Percentiles rank a stretch among this genome's conserved stretches.
Conservation (phyloP, 2,113 vertebrate species). For the Bubo blakistoni region DNA sequence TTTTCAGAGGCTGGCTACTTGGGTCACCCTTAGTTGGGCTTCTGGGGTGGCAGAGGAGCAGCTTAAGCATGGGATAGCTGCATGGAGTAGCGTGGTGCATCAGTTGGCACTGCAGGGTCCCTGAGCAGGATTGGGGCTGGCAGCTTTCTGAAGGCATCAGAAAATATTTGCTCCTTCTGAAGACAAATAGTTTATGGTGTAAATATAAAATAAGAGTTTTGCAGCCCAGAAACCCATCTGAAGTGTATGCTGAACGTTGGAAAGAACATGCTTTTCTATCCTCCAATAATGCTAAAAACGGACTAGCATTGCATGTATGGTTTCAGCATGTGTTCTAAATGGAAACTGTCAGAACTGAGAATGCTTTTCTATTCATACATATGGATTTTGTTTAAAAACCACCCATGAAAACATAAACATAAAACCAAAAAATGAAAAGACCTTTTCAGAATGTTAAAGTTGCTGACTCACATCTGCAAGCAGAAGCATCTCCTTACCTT, state of each 20-base stretch:
- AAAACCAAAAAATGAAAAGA: not conserved
- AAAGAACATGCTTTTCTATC: not conserved
- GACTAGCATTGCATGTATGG: not conserved
- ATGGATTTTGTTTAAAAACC: not conserved
- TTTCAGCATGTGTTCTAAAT: not conserved
- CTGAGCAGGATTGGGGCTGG: not conserved
- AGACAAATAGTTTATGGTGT: not conserved
- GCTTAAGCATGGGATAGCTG: not conserved
- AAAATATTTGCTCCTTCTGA: not conserved
- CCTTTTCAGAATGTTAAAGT: not conserved
- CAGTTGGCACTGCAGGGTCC: not conserved
- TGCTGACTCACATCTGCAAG: slow-evolving; percentile 44
- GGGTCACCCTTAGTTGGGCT: not conserved
- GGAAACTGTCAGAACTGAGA: not conserved
- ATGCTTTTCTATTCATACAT: not conserved
- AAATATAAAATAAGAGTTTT: not conserved
- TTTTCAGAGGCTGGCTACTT: not conserved
- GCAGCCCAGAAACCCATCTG: not conserved
- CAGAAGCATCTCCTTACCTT: not conserved
- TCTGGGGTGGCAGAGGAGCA: not conserved
- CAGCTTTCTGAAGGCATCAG: not conserved
- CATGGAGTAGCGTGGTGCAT: not conserved
- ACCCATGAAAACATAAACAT: not conserved
- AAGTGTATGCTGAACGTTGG: not conserved
- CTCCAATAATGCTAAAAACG: not conserved